phyloP scores from a whole-genome alignment of 2,888 invertebrate species.

The Bimastos eiseni region DNA sequence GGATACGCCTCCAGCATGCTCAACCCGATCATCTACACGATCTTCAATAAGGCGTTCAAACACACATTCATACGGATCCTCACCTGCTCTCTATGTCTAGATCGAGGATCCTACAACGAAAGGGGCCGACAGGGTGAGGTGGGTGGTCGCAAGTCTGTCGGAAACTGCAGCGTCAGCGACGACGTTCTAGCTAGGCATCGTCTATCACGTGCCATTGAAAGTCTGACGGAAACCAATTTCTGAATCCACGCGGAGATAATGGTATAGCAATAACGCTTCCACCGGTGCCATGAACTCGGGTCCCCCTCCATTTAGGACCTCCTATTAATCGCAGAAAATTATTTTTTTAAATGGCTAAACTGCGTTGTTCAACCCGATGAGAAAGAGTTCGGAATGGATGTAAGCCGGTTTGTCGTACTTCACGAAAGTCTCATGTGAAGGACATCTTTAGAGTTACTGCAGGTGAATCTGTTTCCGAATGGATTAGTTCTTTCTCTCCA shows the following conservation, averaged over 20 bases:
- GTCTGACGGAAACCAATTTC: constrained; percentile 16
- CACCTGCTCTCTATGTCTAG: constrained; percentile 32
- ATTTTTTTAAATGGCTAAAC: too few relatives aligned
- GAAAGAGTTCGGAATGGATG: too few relatives aligned
- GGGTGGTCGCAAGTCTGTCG: neutral
- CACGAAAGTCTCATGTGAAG: too few relatives aligned
- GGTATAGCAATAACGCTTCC: neutral
- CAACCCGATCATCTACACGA: constrained; percentile 62
- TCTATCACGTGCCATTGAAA: neutral
- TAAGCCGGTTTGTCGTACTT: too few relatives aligned
- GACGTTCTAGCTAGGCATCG: neutral
- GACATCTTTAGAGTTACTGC: too few relatives aligned
- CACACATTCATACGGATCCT: constrained; percentile 57
- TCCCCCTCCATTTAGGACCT: neutral
- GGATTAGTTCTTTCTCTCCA: too few relatives aligned
- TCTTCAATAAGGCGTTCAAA: constrained; percentile 60
- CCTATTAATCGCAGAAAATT: too few relatives aligned
- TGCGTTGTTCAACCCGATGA: too few relatives aligned
- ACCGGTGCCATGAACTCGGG: neutral
- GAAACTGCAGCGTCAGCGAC: constrained; percentile 24
- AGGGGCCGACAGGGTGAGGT: neutral
- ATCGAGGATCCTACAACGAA: neutral
- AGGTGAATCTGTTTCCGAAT: too few relatives aligned
- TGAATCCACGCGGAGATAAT: neutral
- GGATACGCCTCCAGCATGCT: constrained; percentile 60